These are phyloP conservation scores for Aptenodytes forsteri DNA, from an alignment of 2,113 vertebrate genomes.

Conservation along the genomic window DNA sequence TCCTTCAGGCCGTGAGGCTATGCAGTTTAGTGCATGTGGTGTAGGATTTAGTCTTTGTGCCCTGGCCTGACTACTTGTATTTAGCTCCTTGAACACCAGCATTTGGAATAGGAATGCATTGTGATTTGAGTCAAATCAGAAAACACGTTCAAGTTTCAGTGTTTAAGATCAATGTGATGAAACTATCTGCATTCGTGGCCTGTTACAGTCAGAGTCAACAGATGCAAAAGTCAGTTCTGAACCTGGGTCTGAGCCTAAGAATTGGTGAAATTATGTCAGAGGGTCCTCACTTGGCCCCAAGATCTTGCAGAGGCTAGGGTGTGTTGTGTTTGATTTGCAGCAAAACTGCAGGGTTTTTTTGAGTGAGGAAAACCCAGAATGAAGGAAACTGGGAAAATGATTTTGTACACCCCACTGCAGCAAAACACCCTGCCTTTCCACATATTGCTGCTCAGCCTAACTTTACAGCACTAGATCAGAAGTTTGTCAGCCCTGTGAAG, in stretches of 20 bases:
- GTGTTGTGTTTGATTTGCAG: neutral
- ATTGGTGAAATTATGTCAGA: neutral
- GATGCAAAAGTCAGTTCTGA: neutral
- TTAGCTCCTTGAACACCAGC: neutral
- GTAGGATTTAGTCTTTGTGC: neutral
- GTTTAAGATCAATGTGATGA: neutral
- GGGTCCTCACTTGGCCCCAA: accelerated
- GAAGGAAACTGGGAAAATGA: neutral
- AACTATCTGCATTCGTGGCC: neutral
- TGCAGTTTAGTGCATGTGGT: accelerated
- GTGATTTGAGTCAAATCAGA: neutral
- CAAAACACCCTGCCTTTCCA: neutral
- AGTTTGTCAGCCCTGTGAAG: neutral
- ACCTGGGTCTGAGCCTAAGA: neutral
- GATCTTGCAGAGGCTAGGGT: neutral
- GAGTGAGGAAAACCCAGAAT: neutral
- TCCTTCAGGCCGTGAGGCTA: neutral
- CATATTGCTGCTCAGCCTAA: accelerated
- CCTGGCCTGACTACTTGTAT: neutral
- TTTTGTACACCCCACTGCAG: neutral
- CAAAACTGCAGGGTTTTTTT: neutral
- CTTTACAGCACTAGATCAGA: neutral
- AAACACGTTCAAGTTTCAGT: neutral
- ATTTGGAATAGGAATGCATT: neutral
- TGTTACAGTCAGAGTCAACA: neutral